Percentiles rank a stretch among this genome's conserved stretches.
phyloP scores from a whole-genome alignment of 2,888 invertebrate genomes.

The Cabera pusaria region DNA sequence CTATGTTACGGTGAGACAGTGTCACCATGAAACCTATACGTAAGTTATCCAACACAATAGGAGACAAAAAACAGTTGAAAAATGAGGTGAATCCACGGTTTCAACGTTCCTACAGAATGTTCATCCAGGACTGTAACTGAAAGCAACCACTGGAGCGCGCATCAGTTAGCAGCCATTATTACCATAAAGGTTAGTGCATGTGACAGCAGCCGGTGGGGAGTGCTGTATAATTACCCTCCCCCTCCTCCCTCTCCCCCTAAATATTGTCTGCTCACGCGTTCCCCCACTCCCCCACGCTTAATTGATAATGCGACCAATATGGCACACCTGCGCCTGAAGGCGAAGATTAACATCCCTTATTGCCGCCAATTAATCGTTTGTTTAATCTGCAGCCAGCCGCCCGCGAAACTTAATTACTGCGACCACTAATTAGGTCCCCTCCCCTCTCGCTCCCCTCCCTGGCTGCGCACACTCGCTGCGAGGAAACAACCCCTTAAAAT shows the following conservation, averaged over 20 bases:
- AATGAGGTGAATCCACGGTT: too few relatives aligned
- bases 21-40: too few relatives aligned
- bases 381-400: constrained; percentile 61
- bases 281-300: constrained; percentile 52
- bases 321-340: constrained; percentile 71
- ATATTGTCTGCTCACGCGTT: constrained; percentile 26
- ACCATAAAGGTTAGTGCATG: constrained; percentile 59
- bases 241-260: constrained; percentile 26
- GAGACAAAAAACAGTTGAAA: too few relatives aligned
- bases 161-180: constrained; percentile 35
- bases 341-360: constrained; percentile 72
- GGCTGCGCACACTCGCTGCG: constrained; percentile 1
- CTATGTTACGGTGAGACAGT: too few relatives aligned
- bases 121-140: too few relatives aligned
- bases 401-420: constrained; percentile 65
- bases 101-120: too few relatives aligned
- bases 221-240: constrained; percentile 47
- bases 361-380: constrained; percentile 63
- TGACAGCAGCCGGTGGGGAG: constrained; percentile 43
- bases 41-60: too few relatives aligned
- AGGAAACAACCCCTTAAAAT: constrained; percentile 56
- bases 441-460: constrained; percentile 2
- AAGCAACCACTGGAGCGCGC: constrained; percentile 7
- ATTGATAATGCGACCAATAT: constrained; percentile 57
- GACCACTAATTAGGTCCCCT: constrained; percentile 27